phyloP scores from a whole-genome alignment of 2,888 invertebrate genomes.

The Hymenopus coronatus region DNA sequence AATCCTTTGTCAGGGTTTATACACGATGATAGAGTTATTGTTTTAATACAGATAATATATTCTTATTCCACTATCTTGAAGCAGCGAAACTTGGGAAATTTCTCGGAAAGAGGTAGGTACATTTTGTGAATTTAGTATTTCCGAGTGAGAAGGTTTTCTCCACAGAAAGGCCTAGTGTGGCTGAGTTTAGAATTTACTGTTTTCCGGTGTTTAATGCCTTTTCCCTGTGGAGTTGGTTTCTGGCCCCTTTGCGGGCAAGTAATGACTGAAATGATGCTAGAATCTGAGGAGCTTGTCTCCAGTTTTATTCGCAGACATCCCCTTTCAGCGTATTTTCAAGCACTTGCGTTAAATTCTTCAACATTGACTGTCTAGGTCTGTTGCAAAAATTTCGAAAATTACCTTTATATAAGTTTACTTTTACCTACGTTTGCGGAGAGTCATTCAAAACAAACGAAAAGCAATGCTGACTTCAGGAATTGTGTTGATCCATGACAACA shows the following conservation, averaged over 20 bases:
- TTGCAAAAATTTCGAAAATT: no score
- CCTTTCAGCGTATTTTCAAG: neutral
- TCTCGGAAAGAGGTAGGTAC: neutral
- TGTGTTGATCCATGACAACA: no score
- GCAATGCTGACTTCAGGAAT: no score
- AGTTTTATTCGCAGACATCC: neutral
- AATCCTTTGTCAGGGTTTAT: no score
- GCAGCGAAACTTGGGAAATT: neutral
- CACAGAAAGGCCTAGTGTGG: no score
- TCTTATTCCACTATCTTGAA: neutral
- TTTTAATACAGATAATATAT: no score
- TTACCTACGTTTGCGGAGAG: no score
- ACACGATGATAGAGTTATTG: no score
- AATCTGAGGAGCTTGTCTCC: neutral
- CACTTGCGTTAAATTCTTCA: neutral
- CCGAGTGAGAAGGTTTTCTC: neutral
- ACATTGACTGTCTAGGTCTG: neutral
- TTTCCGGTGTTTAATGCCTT: neutral
- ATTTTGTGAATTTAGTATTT: neutral
- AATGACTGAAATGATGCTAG: neutral
- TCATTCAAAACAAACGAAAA: no score
- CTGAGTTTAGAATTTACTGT: neutral
- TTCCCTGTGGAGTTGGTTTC: neutral
- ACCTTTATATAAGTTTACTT: no score
- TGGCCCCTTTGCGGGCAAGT: neutral